Percentiles rank a stretch among this genome's conserved stretches.
These are phyloP conservation scores for Lates calcarifer DNA, from an alignment of 2,113 vertebrate genomes.

Conservation along the genomic window DNA sequence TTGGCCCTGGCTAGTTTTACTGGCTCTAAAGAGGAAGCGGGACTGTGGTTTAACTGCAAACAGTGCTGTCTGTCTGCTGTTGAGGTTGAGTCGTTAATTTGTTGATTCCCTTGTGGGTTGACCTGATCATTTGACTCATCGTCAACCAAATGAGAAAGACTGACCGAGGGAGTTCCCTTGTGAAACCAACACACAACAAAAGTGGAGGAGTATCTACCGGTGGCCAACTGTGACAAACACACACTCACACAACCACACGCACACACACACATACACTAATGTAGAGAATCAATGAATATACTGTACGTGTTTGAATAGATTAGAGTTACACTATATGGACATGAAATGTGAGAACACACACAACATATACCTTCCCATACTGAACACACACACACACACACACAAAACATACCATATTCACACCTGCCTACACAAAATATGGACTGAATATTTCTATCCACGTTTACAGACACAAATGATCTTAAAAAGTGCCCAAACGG, in stretches of 20 bases:
- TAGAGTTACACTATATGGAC: constrained; percentile 76
- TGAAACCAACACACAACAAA: constrained; percentile 60
- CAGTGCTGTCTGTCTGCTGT: constrained; percentile 54
- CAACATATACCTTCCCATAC: constrained; percentile 50
- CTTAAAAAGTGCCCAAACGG: constrained; percentile 82
- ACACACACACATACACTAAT: constrained; percentile 63
- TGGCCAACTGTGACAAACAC: constrained; percentile 85
- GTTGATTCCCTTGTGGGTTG: constrained; percentile 28
- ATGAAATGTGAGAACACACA: constrained; percentile 70
- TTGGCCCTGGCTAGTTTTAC: constrained; percentile 34
- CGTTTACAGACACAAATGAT: constrained; percentile 85
- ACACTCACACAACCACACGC: constrained; percentile 53
- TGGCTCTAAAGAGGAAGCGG: constrained; percentile 44
- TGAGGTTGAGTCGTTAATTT: constrained; percentile 18
- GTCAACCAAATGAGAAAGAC: constrained; percentile 35
- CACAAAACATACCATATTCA: constrained; percentile 54
- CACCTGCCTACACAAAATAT: constrained; percentile 71
- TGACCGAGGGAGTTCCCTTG: constrained; percentile 24
- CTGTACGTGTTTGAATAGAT: constrained; percentile 81
- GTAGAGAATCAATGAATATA: constrained; percentile 80
- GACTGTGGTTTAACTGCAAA: constrained; percentile 38
- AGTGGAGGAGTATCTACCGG: constrained; percentile 79
- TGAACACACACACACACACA: constrained; percentile 38
- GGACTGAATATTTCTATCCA: constrained; percentile 75
- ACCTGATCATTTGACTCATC: constrained; percentile 24